phyloP scores from a whole-genome alignment of 2,797 vertebrate species.

The Poecilia wingei region DNA sequence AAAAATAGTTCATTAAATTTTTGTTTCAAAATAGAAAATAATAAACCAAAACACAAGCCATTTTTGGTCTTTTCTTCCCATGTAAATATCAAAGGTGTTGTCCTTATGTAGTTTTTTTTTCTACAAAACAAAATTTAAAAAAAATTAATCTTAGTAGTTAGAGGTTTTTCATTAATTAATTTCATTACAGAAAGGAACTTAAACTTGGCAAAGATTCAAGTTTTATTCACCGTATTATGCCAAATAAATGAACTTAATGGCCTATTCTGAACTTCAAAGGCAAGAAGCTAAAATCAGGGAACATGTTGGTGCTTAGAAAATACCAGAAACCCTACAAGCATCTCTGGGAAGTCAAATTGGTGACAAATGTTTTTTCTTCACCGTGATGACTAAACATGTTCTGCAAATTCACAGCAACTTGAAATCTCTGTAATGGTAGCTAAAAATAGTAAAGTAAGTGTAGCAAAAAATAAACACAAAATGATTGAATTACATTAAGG shows the following conservation, averaged over 20 bases:
- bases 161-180: background rate
- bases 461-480: background rate
- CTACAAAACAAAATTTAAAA: background rate
- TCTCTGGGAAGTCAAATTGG: background rate
- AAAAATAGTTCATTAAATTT: background rate
- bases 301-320: background rate
- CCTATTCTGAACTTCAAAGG: background rate
- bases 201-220: background rate
- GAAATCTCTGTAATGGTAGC: background rate
- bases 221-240: background rate
- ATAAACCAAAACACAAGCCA: background rate
- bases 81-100: background rate
- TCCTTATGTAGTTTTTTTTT: background rate
- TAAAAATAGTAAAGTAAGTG: background rate
- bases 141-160: background rate
- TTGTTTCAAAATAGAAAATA: background rate
- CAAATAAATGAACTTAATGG: background rate
- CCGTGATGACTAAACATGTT: background rate
- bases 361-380: background rate
- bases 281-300: background rate
- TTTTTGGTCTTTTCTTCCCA: background rate
- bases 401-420: background rate
- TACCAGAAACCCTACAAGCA: background rate
- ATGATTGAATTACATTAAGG: background rate
- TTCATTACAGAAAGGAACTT: background rate